phyloP scores from a whole-genome alignment of 2,888 invertebrate species.

The Eilema sororculum region DNA sequence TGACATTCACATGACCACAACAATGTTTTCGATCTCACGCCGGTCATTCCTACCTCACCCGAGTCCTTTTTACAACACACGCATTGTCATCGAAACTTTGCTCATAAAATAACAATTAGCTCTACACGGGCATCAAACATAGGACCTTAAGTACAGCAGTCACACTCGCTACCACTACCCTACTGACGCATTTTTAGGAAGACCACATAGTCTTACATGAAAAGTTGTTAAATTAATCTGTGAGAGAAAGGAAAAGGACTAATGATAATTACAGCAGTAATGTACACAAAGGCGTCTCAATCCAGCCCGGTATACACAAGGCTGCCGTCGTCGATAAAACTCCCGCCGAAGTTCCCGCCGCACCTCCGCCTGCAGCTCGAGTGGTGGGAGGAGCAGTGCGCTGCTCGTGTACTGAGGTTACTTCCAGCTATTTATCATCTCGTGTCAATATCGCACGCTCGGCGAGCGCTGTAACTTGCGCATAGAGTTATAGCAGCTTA shows the following conservation, averaged over 20 bases:
- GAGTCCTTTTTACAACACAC: no score
- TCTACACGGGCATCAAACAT: no score
- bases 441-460: constrained; percentile 13
- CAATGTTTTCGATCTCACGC: no score
- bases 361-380: no score
- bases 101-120: no score
- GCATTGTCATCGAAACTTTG: background rate
- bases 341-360: background rate
- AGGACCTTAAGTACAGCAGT: no score
- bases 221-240: background rate
- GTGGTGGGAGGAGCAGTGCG: background rate
- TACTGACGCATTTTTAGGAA: no score
- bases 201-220: no score
- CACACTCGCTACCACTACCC: no score
- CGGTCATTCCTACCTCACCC: no score
- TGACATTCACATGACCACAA: no score
- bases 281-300: constrained; percentile 6
- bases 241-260: background rate
- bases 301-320: constrained; percentile 6
- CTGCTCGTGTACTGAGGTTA: background rate
- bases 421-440: constrained; percentile 11
- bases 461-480: background rate
- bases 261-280: constrained; percentile 4
- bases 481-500: background rate
- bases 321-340: constrained; percentile 14